Percentiles rank a stretch among this genome's conserved stretches.
Evolutionary conservation across 2,888 invertebrate species (phyloP).

Genomic region (Cartodere bifasciata): DNA sequence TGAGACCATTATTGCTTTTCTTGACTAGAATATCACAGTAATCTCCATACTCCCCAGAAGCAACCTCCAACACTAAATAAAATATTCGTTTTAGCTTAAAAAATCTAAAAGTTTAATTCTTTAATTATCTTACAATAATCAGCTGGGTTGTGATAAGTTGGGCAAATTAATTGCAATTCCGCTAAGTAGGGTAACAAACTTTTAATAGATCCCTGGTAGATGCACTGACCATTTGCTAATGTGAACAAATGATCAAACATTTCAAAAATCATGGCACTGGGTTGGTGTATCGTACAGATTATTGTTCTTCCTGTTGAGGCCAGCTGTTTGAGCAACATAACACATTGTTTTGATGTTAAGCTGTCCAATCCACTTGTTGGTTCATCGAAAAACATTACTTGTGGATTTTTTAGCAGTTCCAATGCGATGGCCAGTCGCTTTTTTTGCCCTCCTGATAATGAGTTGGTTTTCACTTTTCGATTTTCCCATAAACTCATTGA

Average conservation of each 20-base stretch:
- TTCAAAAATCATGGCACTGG: slow-evolving; percentile 71
- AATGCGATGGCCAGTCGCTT: slow-evolving; percentile 83
- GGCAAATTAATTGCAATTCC: slow-evolving; percentile 60
- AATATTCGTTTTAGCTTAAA: no score
- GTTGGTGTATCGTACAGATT: slow-evolving; percentile 84
- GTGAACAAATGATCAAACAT: slow-evolving; percentile 85
- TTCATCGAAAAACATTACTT: slow-evolving; percentile 88
- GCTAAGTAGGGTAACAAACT: slow-evolving; percentile 66
- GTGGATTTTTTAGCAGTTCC: slow-evolving; percentile 84
- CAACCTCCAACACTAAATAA: slow-evolving; percentile 44
- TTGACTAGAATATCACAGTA: slow-evolving; percentile 39
- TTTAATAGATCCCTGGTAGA: slow-evolving; percentile 66
- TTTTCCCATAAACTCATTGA: slow-evolving; percentile 60
- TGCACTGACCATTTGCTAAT: slow-evolving; percentile 64
- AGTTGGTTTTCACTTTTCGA: slow-evolving; percentile 52
- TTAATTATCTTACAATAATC: slow-evolving; percentile 65
- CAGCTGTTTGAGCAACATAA: slow-evolving; percentile 65
- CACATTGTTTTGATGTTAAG: slow-evolving; percentile 70
- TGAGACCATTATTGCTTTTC: slow-evolving; percentile 50
- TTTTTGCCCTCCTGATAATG: slow-evolving; percentile 79
- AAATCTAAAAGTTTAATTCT: no score
- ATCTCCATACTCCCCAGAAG: slow-evolving; percentile 64
- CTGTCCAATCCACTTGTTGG: slow-evolving; percentile 81
- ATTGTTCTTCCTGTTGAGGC: slow-evolving; percentile 77
- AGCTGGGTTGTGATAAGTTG: slow-evolving; percentile 81